phyloP scores from a whole-genome alignment of 2,113 vertebrate genomes.

The Baryphthengus martii region DNA sequence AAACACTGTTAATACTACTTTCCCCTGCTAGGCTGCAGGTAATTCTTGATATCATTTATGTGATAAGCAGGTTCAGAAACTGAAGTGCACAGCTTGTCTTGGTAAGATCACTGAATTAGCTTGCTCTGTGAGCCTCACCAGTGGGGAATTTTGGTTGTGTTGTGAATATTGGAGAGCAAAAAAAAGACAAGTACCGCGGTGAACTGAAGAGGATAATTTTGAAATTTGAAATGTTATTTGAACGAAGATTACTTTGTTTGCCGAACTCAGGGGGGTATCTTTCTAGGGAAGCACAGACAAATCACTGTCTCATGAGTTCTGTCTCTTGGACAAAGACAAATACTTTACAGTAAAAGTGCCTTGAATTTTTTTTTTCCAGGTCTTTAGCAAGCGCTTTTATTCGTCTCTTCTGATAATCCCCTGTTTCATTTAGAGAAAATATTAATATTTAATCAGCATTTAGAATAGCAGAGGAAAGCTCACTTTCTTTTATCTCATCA shows the following conservation, averaged over 20 bases:
- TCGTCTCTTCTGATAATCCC: not conserved
- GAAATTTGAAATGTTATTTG: not conserved
- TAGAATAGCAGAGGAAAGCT: not conserved
- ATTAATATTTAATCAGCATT: not conserved
- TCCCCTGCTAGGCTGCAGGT: not conserved
- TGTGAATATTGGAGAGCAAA: not conserved
- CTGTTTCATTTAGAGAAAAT: not conserved
- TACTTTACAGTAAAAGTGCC: not conserved
- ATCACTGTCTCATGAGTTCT: not conserved
- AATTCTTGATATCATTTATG: not conserved
- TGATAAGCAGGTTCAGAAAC: not conserved
- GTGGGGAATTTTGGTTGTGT: not conserved
- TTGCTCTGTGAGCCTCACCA: not conserved
- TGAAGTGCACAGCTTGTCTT: not conserved
- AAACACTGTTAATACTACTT: not conserved
- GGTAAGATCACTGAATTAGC: not conserved
- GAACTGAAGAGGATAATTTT: not conserved
- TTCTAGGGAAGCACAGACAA: not conserved
- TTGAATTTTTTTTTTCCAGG: not conserved
- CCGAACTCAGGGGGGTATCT: not conserved
- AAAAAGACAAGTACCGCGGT: not conserved
- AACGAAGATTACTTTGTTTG: not conserved
- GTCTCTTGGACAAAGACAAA: not conserved
- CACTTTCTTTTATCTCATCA: rapidly evolving
- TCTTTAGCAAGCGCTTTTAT: not conserved